phyloP scores from a whole-genome alignment of 2,888 invertebrate genomes.

The Napeogenes inachia region DNA sequence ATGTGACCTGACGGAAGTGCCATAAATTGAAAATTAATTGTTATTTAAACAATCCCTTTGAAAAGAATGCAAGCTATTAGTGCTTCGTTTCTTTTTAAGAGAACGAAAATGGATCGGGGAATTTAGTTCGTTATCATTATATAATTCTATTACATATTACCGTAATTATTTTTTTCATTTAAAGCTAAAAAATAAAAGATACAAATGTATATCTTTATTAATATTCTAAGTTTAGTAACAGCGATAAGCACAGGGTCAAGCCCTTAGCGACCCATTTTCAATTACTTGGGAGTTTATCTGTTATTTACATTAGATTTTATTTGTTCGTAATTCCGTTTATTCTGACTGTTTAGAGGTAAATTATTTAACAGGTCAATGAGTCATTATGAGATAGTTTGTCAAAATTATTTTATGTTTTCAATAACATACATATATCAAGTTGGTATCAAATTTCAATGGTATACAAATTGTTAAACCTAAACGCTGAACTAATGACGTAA shows the following conservation, averaged over 20 bases:
- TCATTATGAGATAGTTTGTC: too few relatives aligned
- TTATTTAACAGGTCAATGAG: too few relatives aligned
- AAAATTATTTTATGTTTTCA: too few relatives aligned
- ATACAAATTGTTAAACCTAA: too few relatives aligned
- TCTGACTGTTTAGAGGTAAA: neutral
- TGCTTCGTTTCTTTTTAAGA: neutral
- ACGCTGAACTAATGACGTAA: too few relatives aligned
- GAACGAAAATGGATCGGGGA: neutral
- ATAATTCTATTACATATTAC: too few relatives aligned
- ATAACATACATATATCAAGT: too few relatives aligned
- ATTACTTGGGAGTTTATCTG: constrained; percentile 27
- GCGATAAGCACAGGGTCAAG: constrained; percentile 18
- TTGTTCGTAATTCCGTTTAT: constrained; percentile 10
- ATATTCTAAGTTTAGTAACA: neutral
- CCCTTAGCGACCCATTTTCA: constrained; percentile 29
- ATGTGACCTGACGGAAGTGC: constrained; percentile 56
- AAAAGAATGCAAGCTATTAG: constrained; percentile 13
- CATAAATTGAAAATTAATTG: constrained; percentile 59
- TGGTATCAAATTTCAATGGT: too few relatives aligned
- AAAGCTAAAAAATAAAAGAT: too few relatives aligned
- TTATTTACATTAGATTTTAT: constrained; percentile 14
- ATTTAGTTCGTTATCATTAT: too few relatives aligned
- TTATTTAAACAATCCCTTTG: constrained; percentile 51
- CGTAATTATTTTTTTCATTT: too few relatives aligned
- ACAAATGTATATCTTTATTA: neutral